phyloP scores from a whole-genome alignment of 2,888 invertebrate species.

The Orthosia gracilis region DNA sequence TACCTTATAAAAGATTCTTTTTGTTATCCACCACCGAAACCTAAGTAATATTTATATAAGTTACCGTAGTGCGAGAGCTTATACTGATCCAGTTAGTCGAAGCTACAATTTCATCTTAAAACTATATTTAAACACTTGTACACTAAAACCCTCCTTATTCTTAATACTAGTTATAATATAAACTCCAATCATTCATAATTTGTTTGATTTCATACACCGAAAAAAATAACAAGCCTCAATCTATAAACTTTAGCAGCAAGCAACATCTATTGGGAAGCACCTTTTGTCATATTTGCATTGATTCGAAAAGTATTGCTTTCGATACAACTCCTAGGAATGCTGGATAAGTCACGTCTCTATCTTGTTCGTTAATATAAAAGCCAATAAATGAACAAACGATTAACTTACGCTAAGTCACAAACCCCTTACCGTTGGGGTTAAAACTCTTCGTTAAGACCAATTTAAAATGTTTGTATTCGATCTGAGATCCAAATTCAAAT shows the following conservation, averaged over 20 bases:
- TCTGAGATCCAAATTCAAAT: no score
- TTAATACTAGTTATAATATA: slow-evolving; percentile 70
- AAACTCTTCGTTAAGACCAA: no score
- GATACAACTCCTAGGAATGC: no score
- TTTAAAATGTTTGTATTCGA: no score
- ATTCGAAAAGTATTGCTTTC: no score
- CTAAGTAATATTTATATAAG: slow-evolving; percentile 80
- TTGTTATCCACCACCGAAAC: slow-evolving; percentile 86
- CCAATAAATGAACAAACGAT: no score
- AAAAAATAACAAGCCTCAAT: slow-evolving; percentile 74
- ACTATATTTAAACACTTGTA: slow-evolving; percentile 83
- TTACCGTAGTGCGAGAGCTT: slow-evolving; percentile 75
- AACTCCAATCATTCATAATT: slow-evolving; percentile 60
- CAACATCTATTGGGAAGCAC: slow-evolving; percentile 69
- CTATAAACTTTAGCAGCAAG: slow-evolving; percentile 72
- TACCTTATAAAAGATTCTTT: slow-evolving; percentile 83
- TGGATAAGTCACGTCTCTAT: no score
- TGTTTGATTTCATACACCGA: slow-evolving; percentile 60
- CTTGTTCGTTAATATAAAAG: no score
- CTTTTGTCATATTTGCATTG: slow-evolving; percentile 45
- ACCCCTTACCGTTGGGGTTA: no score
- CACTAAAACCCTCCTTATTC: slow-evolving; percentile 75
- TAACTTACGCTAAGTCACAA: no score
- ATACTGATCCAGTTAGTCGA: slow-evolving; percentile 67
- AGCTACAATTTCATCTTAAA: slow-evolving; percentile 69